phyloP scores from a whole-genome alignment of 2,888 invertebrate genomes.

The Tetheella fluctuosa region DNA sequence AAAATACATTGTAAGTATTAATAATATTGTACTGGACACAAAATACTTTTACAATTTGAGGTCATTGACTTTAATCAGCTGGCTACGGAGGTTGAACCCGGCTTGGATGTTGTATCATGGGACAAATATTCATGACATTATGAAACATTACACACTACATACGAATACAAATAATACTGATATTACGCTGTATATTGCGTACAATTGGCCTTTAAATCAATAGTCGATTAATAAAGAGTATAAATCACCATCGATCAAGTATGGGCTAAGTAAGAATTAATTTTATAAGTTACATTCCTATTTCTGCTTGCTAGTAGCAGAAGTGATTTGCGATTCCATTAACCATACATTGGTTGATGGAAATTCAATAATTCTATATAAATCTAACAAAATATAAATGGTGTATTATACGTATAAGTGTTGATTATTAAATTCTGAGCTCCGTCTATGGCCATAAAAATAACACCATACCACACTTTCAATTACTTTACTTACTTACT shows the following conservation, averaged over 20 bases:
- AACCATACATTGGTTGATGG: too few relatives aligned
- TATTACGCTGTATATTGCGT: neutral
- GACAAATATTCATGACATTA: neutral
- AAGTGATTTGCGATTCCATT: too few relatives aligned
- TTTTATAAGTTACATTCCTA: too few relatives aligned
- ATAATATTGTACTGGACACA: neutral
- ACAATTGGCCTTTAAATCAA: too few relatives aligned
- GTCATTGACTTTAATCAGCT: slow-evolving; percentile 13
- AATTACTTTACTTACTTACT: neutral
- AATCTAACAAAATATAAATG: too few relatives aligned
- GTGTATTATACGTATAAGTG: neutral
- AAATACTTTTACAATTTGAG: slow-evolving; percentile 3
- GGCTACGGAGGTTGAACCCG: slow-evolving; percentile 3
- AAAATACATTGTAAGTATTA: neutral
- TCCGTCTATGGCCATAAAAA: neutral
- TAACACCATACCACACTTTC: neutral
- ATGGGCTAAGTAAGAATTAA: too few relatives aligned
- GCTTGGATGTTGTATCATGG: slow-evolving; percentile 1
- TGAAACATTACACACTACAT: neutral
- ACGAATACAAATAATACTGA: neutral
- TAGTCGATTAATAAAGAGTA: too few relatives aligned
- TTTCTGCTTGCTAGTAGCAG: too few relatives aligned
- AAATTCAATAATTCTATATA: too few relatives aligned
- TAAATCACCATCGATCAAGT: too few relatives aligned
- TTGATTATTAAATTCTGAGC: neutral